A percentile compares a stretch with the other conserved stretches of the same genome.
Conservation (phyloP, 2,797 vertebrate species). For the Scarus forsteni region DNA sequence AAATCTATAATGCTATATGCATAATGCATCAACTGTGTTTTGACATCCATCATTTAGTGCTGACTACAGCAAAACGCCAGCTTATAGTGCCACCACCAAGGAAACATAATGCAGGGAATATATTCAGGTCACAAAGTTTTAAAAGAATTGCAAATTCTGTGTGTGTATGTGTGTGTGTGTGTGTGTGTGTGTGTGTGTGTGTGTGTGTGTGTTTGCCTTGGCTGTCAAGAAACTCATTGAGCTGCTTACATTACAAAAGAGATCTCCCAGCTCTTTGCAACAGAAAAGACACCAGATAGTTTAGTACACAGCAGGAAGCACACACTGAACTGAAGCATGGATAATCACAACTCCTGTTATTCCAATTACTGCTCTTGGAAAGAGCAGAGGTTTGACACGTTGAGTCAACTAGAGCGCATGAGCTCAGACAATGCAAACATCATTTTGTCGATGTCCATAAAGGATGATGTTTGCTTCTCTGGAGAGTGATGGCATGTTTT, state of each 20-base stretch:
- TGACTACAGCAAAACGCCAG: constrained; percentile 95
- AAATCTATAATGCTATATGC: constrained; percentile 99
- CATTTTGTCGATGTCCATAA: constrained; percentile 77
- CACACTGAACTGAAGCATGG: constrained; percentile 67
- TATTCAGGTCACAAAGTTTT: constrained; percentile 96
- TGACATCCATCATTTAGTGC: constrained; percentile 99
- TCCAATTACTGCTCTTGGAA: constrained; percentile 78
- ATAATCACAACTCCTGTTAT: constrained; percentile 78
- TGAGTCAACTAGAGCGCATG: constrained; percentile 61
- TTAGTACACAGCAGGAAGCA: constrained; percentile 64
- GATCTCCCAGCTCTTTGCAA: constrained; percentile 69
- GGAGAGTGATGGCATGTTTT: constrained; percentile 69
- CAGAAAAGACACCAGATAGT: constrained; percentile 69
- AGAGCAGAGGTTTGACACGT: constrained; percentile 72
- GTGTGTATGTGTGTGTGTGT: constrained; percentile 27
- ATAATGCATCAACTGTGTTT: constrained; percentile 99
- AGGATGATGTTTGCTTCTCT: constrained; percentile 71
- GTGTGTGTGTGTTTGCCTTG: constrained; percentile 51
- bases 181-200: constrained; percentile 28
- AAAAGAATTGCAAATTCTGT: constrained; percentile 81
- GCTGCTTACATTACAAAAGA: constrained; percentile 80
- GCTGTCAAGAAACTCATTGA: constrained; percentile 75
- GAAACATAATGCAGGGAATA: constrained; percentile 90
- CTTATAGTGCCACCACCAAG: constrained; percentile 87
- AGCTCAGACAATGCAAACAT: constrained; percentile 64